A percentile compares a stretch with the other conserved stretches of the same genome.
phyloP scores from a whole-genome alignment of 2,888 invertebrate genomes.

The Choristoneura rosaceana region DNA sequence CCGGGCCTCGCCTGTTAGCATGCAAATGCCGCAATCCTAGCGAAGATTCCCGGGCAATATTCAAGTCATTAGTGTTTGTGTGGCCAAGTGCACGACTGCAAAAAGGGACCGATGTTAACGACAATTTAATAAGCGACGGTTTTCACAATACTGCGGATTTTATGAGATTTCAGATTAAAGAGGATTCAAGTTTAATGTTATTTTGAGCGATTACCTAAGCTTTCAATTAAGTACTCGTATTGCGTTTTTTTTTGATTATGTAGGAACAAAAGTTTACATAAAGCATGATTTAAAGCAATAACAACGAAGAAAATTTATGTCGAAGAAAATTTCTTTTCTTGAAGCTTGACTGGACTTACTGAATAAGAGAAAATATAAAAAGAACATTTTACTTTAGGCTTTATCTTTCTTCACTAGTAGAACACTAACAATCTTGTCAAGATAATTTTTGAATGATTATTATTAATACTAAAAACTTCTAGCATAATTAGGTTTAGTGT shows the following conservation, averaged over 20 bases:
- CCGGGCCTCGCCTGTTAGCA: conserved; percentile 64
- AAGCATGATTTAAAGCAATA: not conserved
- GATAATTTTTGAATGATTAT: too few relatives aligned
- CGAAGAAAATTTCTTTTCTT: too few relatives aligned
- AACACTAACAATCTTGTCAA: too few relatives aligned
- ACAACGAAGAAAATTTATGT: too few relatives aligned
- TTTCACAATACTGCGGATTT: conserved; percentile 22
- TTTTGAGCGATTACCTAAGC: not conserved
- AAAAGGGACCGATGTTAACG: conserved; percentile 55
- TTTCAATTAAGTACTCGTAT: not conserved
- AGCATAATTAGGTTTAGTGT: too few relatives aligned
- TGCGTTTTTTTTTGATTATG: too few relatives aligned
- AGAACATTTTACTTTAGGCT: too few relatives aligned
- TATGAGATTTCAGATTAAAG: conserved; percentile 17
- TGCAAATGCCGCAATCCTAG: conserved; percentile 69
- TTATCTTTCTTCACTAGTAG: too few relatives aligned
- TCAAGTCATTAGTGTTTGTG: conserved; percentile 74
- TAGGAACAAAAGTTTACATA: not conserved
- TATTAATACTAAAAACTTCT: too few relatives aligned
- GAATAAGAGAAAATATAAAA: too few relatives aligned
- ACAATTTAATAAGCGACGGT: conserved; percentile 41
- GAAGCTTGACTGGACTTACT: too few relatives aligned
- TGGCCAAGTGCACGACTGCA: conserved; percentile 61
- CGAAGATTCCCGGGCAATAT: conserved; percentile 69
- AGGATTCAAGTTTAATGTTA: not conserved